phyloP scores from a whole-genome alignment of 2,797 vertebrate genomes.

The Rousettus madagascariensis region DNA sequence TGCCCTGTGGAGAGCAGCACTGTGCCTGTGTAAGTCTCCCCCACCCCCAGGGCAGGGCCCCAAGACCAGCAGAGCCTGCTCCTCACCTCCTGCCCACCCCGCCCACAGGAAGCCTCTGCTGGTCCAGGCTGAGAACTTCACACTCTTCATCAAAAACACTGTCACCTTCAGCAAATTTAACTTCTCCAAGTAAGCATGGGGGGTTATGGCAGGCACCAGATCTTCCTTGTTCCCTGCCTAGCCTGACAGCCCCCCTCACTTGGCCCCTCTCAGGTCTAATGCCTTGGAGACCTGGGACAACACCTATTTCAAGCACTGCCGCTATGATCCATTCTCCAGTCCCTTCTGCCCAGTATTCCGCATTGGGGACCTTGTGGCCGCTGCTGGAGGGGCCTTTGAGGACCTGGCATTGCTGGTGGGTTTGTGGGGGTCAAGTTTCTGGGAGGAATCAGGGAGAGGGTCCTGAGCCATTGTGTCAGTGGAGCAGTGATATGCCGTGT shows the following conservation, averaged over 20 bases:
- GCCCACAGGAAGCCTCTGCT: constrained; percentile 81
- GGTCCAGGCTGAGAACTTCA: constrained; percentile 84
- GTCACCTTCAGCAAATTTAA: constrained; percentile 86
- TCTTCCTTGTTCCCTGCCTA: not conserved
- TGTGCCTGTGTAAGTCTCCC: constrained; percentile 57
- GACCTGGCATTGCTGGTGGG: constrained; percentile 82
- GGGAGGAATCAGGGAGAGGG: not conserved
- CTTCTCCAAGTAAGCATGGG: constrained; percentile 83
- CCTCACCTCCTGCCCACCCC: not conserved
- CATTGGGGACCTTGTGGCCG: constrained; percentile 81
- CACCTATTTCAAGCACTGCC: constrained; percentile 85
- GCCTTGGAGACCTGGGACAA: constrained; percentile 79
- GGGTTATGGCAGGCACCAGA: not conserved
- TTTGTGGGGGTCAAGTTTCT: not conserved
- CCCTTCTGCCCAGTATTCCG: constrained; percentile 84
- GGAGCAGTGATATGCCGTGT: not conserved
- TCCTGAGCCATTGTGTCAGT: fast-evolving
- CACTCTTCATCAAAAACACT: constrained; percentile 85
- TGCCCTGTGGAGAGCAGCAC: constrained; percentile 83
- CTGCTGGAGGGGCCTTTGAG: constrained; percentile 81
- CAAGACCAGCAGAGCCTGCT: too few species aligned
- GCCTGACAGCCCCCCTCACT: not conserved
- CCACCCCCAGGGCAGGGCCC: not conserved
- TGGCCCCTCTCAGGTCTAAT: constrained; percentile 77
- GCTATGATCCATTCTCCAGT: constrained; percentile 64